Evolutionary conservation across 2,113 vertebrate genomes (phyloP).

Genomic region (Octodon degus): DNA sequence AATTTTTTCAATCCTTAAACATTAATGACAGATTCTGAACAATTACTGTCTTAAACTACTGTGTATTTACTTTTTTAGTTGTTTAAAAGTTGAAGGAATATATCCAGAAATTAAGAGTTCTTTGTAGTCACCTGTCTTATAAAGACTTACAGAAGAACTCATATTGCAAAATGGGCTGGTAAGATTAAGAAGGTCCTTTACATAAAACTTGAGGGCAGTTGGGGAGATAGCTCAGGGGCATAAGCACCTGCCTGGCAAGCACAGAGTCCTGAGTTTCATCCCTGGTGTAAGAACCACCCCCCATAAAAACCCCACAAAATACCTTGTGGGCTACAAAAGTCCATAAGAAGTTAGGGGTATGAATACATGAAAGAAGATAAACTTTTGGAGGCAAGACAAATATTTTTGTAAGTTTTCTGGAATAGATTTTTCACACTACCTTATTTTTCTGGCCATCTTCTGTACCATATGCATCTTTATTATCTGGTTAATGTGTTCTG

Average conservation of each 20-base stretch:
- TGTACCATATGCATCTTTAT: neutral
- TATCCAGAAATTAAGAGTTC: neutral
- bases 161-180: neutral
- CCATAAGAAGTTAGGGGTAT: neutral
- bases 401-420: slow-evolving; percentile 37
- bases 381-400: neutral
- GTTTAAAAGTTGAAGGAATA: slow-evolving; percentile 22
- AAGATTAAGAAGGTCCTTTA: neutral
- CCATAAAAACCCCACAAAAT: no score
- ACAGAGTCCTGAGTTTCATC: no score
- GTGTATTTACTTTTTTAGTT: neutral
- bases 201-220: neutral
- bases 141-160: neutral
- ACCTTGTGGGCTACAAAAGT: neutral
- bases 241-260: no score
- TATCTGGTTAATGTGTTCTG: slow-evolving; percentile 6
- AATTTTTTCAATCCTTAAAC: neutral
- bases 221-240: no score
- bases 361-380: neutral
- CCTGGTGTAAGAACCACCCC: no score
- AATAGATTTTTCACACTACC: neutral
- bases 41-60: neutral
- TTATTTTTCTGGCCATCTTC: neutral
- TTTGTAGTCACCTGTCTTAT: neutral
- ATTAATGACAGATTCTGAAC: neutral